Conservation (phyloP, 1,140 invertebrate species). For the Bombus cullumanus region DNA sequence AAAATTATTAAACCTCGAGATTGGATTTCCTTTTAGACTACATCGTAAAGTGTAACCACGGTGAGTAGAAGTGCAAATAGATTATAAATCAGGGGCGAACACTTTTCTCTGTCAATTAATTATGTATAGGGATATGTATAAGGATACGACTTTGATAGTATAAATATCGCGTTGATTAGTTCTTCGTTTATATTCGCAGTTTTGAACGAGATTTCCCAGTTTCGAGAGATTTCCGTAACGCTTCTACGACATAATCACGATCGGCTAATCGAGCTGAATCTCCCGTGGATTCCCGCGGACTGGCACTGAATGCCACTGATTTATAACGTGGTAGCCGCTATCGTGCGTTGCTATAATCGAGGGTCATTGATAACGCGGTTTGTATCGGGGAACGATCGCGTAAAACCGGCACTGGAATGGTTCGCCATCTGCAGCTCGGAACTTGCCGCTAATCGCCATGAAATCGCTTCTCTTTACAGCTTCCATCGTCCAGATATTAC, state of each 20-base stretch:
- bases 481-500: too few relatives aligned
- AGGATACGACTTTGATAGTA: conserved; percentile 33
- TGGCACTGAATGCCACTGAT: conserved; percentile 68
- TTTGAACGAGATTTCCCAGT: conserved; percentile 1
- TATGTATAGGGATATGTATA: conserved; percentile 21
- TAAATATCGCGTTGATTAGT: conserved; percentile 50
- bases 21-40: conserved; percentile 49
- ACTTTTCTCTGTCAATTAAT: conserved; percentile 47
- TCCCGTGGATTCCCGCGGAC: conserved; percentile 55
- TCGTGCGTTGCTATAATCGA: conserved; percentile 72
- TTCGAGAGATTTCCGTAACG: conserved; percentile 29
- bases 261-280: conserved; percentile 57
- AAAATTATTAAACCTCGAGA: conserved; percentile 20
- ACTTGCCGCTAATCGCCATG: conserved; percentile 40
- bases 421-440: conserved; percentile 20
- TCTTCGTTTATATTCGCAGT: background rate
- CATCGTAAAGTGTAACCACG: background rate
- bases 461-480: background rate
- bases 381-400: conserved; percentile 60
- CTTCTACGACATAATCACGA: conserved; percentile 63
- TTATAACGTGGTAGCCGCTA: conserved; percentile 65
- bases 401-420: conserved; percentile 71
- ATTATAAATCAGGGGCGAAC: conserved; percentile 26
- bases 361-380: conserved; percentile 70
- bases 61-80: background rate